phyloP scores from a whole-genome alignment of 2,888 invertebrate species.

The Beris morrisii region DNA sequence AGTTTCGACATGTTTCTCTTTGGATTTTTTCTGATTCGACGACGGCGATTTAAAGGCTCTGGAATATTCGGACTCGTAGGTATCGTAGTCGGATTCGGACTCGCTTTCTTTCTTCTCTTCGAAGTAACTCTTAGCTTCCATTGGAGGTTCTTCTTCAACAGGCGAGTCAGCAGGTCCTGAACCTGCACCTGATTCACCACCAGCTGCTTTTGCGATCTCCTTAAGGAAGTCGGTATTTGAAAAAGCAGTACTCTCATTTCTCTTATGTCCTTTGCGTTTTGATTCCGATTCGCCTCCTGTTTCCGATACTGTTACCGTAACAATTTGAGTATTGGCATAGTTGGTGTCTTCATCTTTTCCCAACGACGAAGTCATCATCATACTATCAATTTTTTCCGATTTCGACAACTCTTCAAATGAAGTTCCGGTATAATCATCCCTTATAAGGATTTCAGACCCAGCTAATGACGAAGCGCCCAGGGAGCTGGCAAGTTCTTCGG shows the following conservation, averaged over 20 bases:
- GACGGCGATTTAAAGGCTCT: conserved; percentile 54
- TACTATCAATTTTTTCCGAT: conserved; percentile 36
- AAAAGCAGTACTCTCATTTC: conserved; percentile 60
- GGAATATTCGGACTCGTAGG: conserved; percentile 57
- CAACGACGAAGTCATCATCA: conserved; percentile 45
- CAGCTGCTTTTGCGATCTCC: conserved; percentile 51
- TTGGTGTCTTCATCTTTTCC: conserved; percentile 42
- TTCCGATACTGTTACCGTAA: conserved; percentile 44
- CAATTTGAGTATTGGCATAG: conserved; percentile 42
- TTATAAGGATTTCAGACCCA: conserved; percentile 48
- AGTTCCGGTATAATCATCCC: conserved; percentile 40
- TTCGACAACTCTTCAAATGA: conserved; percentile 39
- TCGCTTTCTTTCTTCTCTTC: conserved; percentile 56
- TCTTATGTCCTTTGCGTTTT: conserved; percentile 59
- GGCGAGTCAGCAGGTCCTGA: conserved; percentile 30
- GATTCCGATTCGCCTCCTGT: conserved; percentile 44
- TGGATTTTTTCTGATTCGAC: conserved; percentile 50
- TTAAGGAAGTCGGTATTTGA: conserved; percentile 45
- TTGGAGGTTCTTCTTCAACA: conserved; percentile 43
- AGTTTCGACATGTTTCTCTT: conserved; percentile 49
- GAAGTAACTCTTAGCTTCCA: conserved; percentile 51
- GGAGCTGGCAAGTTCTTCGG: conserved; percentile 52
- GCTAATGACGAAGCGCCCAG: conserved; percentile 53
- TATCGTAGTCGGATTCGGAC: conserved; percentile 57
- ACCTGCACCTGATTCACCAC: conserved; percentile 39